Percentiles rank a stretch among this genome's conserved stretches.
These are phyloP conservation scores for Oreochromis niloticus DNA, from an alignment of 2,113 vertebrate genomes.

Conservation along the genomic window DNA sequence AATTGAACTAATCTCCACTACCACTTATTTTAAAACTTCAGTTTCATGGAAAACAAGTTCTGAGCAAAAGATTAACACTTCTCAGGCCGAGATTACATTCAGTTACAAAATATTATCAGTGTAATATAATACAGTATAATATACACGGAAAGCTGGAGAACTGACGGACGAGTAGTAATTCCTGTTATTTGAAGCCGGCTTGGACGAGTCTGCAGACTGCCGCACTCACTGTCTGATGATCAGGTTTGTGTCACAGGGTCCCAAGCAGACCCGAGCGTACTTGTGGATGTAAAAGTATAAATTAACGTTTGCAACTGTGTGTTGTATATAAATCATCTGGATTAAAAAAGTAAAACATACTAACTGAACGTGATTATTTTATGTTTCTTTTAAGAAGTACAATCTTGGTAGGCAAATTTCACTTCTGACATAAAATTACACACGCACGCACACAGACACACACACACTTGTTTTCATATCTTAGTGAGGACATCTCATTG, in stretches of 20 bases:
- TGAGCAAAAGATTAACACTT: background rate
- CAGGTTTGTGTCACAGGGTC: background rate
- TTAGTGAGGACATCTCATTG: background rate
- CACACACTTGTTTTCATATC: background rate
- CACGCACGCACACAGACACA: background rate
- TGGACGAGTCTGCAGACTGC: background rate
- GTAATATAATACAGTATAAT: background rate
- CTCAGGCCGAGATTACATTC: background rate
- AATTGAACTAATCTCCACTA: background rate
- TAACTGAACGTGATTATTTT: background rate
- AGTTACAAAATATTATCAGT: background rate
- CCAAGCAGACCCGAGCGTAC: background rate
- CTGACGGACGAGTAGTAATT: background rate
- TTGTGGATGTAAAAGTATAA: background rate
- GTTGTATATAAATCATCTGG: background rate
- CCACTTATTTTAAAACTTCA: background rate
- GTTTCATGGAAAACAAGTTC: background rate
- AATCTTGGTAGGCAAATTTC: background rate
- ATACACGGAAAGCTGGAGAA: background rate
- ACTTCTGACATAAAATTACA: background rate
- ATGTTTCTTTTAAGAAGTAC: background rate
- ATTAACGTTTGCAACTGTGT: background rate
- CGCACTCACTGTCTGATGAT: background rate
- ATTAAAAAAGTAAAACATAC: background rate
- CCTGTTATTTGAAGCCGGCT: background rate